Evolutionary conservation across 2,113 vertebrate species (phyloP).

Genomic region (Chionodraco myersi): DNA sequence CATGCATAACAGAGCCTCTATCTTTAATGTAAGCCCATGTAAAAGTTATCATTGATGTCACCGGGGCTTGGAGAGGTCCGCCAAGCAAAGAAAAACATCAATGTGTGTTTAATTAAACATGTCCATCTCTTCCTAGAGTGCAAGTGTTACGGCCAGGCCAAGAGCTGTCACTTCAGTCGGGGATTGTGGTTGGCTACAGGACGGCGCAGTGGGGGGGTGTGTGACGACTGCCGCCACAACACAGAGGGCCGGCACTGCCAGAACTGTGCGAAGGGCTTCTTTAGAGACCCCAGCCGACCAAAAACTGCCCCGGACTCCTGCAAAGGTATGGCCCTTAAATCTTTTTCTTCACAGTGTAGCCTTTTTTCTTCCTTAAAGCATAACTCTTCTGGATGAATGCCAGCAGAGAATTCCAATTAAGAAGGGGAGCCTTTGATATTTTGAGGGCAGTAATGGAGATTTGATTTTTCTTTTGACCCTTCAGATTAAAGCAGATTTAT

Average conservation of each 20-base stretch:
- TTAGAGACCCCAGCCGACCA: slow-evolving; percentile 86
- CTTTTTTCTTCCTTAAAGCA: slow-evolving; percentile 2
- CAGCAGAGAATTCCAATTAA: slow-evolving; percentile 48
- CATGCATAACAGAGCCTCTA: slow-evolving; percentile 18
- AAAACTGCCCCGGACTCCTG: slow-evolving; percentile 89
- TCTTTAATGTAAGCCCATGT: slow-evolving; percentile 7
- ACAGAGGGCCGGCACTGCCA: slow-evolving; percentile 93
- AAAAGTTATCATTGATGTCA: slow-evolving; percentile 7
- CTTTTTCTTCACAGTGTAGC: neutral
- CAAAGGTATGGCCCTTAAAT: slow-evolving; percentile 85
- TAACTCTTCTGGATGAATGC: slow-evolving; percentile 32
- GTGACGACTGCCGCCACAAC: slow-evolving; percentile 90
- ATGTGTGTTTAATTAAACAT: neutral
- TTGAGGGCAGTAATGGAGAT: slow-evolving; percentile 30
- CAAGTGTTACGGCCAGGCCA: slow-evolving; percentile 92
- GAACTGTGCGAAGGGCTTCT: slow-evolving; percentile 90
- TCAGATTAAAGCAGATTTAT: slow-evolving; percentile 45
- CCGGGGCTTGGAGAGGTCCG: slow-evolving; percentile 1
- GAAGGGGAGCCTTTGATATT: slow-evolving; percentile 46
- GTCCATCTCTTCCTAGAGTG: slow-evolving; percentile 83
- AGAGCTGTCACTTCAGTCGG: slow-evolving; percentile 91
- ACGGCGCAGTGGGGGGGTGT: slow-evolving; percentile 89
- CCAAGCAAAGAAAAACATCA: neutral
- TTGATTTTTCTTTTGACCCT: slow-evolving; percentile 27
- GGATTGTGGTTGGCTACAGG: slow-evolving; percentile 87